phyloP scores from a whole-genome alignment of 2,797 vertebrate genomes.

The Graptemys geographica region DNA sequence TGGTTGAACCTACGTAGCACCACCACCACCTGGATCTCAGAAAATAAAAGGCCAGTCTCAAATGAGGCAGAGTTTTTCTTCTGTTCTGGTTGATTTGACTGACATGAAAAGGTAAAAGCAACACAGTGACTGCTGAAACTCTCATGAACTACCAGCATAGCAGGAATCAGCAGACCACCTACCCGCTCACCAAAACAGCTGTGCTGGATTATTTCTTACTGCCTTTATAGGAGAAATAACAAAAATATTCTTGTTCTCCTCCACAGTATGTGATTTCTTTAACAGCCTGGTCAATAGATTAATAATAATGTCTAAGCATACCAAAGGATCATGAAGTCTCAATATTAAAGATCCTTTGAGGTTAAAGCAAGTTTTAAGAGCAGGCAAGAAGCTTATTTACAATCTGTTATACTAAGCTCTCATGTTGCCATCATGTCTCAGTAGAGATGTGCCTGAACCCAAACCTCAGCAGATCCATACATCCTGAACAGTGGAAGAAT shows the following conservation, averaged over 20 bases:
- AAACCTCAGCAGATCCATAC: neutral
- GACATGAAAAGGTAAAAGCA: constrained; percentile 7
- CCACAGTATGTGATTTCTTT: constrained; percentile 3
- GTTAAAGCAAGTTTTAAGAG: constrained; percentile 64
- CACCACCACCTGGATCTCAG: neutral
- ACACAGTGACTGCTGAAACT: neutral
- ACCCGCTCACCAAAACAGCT: neutral
- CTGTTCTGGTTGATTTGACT: neutral
- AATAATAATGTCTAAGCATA: neutral
- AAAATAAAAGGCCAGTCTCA: neutral
- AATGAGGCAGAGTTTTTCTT: neutral
- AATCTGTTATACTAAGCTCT: constrained; percentile 11
- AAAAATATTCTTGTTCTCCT: neutral
- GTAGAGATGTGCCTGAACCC: constrained; percentile 1
- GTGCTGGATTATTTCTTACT: neutral
- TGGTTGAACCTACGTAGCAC: neutral
- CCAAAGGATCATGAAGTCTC: constrained; percentile 31
- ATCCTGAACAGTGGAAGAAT: neutral
- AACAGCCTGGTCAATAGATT: neutral
- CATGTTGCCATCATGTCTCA: constrained; percentile 19
- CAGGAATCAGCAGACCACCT: neutral
- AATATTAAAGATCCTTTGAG: constrained; percentile 64
- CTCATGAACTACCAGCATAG: neutral
- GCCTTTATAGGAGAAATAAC: neutral
- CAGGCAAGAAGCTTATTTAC: constrained; percentile 53